phyloP scores from a whole-genome alignment of 2,113 vertebrate genomes.

The human (Homo sapiens) region GRCh38 chr1:187031501-187032000 shows the following conservation, averaged over 20 bases:
- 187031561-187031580: not conserved
- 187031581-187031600: not conserved
- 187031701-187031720: not conserved
- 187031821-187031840: not conserved
- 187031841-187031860: not conserved
- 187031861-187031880: not conserved
- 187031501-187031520: not conserved
- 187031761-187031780: not conserved
- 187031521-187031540: not conserved
- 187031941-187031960: not conserved
- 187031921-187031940: not conserved
- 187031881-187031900: not conserved
- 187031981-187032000: not conserved
- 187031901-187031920: not conserved
- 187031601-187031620: not conserved
- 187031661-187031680: not conserved
- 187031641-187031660: not conserved
- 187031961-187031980: not conserved
- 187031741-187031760: not conserved
- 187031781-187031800: not conserved
- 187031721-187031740: not conserved
- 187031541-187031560: not conserved
- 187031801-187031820: not conserved
- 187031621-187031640: not conserved
- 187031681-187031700: not conserved